Percentiles rank a stretch among this genome's conserved stretches.
phyloP scores from a whole-genome alignment of 2,797 vertebrate genomes.

The Brachyrhaphis roseni region DNA sequence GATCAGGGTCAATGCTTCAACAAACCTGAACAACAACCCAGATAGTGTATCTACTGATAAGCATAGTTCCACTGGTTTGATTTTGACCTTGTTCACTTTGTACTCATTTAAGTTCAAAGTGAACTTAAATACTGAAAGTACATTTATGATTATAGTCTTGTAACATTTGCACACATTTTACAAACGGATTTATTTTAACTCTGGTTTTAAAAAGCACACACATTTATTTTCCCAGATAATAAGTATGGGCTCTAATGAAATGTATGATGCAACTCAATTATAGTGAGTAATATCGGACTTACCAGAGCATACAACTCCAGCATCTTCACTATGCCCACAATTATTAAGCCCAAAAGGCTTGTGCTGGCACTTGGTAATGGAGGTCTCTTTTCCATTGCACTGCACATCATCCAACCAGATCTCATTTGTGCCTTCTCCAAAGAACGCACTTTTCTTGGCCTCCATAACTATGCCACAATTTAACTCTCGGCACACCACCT shows the following conservation, averaged over 20 bases:
- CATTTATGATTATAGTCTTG: neutral
- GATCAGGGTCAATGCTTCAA: neutral
- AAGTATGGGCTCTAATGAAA: neutral
- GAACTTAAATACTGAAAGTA: too few relatives aligned
- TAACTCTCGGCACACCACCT: slow-evolving; percentile 66
- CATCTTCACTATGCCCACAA: slow-evolving; percentile 69
- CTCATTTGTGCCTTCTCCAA: slow-evolving; percentile 49
- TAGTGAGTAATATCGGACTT: neutral
- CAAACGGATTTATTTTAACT: neutral
- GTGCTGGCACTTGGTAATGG: slow-evolving; percentile 56
- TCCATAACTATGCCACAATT: slow-evolving; percentile 60
- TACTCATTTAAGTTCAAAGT: neutral
- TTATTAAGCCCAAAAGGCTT: slow-evolving; percentile 45
- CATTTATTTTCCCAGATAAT: neutral
- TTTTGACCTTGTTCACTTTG: neutral
- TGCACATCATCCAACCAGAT: slow-evolving; percentile 75
- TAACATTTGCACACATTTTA: neutral
- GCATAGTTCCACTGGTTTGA: neutral
- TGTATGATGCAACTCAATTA: neutral
- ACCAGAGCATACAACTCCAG: slow-evolving; percentile 72
- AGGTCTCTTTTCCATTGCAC: slow-evolving; percentile 58
- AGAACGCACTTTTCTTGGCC: slow-evolving; percentile 52
- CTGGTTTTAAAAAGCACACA: neutral
- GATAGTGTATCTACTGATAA: neutral
- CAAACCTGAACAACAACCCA: neutral